Evolutionary conservation across 64 coral and sea anemone genomes (phyloP).

Genomic region (Pocillopora damicornis): DNA sequence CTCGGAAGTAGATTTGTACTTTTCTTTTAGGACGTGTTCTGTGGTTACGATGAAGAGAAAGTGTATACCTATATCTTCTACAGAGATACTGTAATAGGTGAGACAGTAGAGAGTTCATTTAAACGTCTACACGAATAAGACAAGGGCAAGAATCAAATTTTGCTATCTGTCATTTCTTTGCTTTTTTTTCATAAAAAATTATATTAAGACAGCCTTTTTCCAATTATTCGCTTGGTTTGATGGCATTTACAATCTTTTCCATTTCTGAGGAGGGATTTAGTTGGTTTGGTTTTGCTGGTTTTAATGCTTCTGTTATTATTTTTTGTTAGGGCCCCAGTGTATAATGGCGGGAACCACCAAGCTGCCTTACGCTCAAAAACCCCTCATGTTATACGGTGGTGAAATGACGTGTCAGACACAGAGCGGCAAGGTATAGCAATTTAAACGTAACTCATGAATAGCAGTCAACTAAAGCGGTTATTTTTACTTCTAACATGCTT

Average conservation of each 20-base stretch:
- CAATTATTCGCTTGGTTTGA: too few relatives aligned
- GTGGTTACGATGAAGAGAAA: slow-evolving; percentile 96
- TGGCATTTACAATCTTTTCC: neutral
- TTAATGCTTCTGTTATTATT: neutral
- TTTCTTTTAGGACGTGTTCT: slow-evolving; percentile 78
- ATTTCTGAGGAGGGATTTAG: neutral
- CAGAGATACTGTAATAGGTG: slow-evolving; percentile 82
- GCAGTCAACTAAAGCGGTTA: neutral
- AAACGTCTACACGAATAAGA: too few relatives aligned
- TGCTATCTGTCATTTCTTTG: too few relatives aligned
- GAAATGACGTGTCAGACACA: slow-evolving; percentile 98
- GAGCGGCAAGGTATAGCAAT: slow-evolving; percentile 82
- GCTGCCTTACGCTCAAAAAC: slow-evolving; percentile 87
- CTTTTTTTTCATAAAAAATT: too few relatives aligned
- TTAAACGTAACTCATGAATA: neutral
- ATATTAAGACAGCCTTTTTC: too few relatives aligned
- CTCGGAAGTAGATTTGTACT: neutral
- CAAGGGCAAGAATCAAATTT: too few relatives aligned
- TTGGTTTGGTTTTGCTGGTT: neutral
- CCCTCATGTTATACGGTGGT: slow-evolving; percentile 88
- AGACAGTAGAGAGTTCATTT: neutral
- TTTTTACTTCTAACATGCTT: neutral
- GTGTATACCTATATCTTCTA: slow-evolving; percentile 98
- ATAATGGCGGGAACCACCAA: slow-evolving; percentile 92
- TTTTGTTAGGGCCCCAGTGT: slow-evolving; percentile 68